Percentiles rank a stretch among this genome's conserved stretches.
Conservation (phyloP, 2,888 invertebrate genomes). For the Biston betularia region DNA sequence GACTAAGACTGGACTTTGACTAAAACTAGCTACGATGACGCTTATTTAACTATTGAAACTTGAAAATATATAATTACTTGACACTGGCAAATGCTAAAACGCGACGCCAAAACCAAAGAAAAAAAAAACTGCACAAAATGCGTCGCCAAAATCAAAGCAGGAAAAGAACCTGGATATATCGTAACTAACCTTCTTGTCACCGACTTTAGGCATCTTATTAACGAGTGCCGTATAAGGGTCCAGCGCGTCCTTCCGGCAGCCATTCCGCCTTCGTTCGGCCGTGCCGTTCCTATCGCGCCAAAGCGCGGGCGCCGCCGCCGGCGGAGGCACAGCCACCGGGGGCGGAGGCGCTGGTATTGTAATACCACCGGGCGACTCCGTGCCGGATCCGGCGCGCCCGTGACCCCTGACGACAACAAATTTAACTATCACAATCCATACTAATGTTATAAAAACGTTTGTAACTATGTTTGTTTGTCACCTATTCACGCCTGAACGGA, state of each 20-base stretch:
- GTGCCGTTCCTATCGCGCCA: slow-evolving; percentile 66
- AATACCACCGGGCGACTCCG: slow-evolving; percentile 56
- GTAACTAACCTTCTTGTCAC: slow-evolving; percentile 74
- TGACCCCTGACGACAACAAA: slow-evolving; percentile 62
- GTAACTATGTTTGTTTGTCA: too few relatives aligned
- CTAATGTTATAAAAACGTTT: too few relatives aligned
- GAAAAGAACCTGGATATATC: too few relatives aligned
- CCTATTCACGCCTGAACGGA: too few relatives aligned
- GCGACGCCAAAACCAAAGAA: too few relatives aligned
- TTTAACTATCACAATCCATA: not conserved
- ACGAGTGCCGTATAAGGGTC: slow-evolving; percentile 80
- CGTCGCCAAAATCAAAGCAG: too few relatives aligned
- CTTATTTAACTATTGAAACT: too few relatives aligned
- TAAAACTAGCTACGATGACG: too few relatives aligned
- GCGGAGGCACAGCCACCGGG: slow-evolving; percentile 16
- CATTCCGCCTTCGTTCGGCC: slow-evolving; percentile 67
- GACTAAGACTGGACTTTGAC: too few relatives aligned
- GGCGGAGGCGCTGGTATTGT: slow-evolving; percentile 38
- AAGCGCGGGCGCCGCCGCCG: slow-evolving; percentile 34
- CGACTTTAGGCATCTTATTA: slow-evolving; percentile 73
- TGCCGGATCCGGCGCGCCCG: slow-evolving; percentile 70
- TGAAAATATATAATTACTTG: too few relatives aligned
- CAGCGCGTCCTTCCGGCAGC: slow-evolving; percentile 61
- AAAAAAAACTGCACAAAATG: too few relatives aligned
- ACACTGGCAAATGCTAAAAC: too few relatives aligned